phyloP scores from a whole-genome alignment of 2,888 invertebrate genomes.

The Malachius bipustulatus region DNA sequence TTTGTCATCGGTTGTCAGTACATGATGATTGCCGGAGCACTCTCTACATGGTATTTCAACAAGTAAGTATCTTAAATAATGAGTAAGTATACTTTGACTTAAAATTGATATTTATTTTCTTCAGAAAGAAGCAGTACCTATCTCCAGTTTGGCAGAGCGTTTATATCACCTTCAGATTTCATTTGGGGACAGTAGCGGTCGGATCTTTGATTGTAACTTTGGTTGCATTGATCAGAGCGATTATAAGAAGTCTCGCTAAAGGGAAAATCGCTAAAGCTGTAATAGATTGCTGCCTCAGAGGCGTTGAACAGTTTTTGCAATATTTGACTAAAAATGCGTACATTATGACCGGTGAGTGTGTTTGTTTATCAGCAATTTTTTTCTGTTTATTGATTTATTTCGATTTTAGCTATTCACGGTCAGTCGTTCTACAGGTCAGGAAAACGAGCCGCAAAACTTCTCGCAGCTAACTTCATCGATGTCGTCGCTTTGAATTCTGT shows the following conservation, averaged over 20 bases:
- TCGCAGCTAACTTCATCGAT: conserved; percentile 22
- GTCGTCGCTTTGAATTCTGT: conserved; percentile 24
- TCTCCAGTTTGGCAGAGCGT: conserved; percentile 15
- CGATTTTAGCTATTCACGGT: conserved; percentile 25
- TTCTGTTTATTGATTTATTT: conserved; percentile 9
- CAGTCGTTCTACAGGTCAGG: conserved; percentile 25
- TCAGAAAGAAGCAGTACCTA: conserved; percentile 17
- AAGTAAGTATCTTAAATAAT: conserved; percentile 1
- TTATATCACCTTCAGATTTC: conserved; percentile 16
- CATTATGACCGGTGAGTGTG: conserved; percentile 23
- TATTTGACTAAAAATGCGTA: conserved; percentile 26
- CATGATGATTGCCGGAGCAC: not conserved
- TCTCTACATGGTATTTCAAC: not conserved
- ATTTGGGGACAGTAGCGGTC: conserved; percentile 19
- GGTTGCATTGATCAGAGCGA: conserved; percentile 19
- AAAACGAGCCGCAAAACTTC: conserved; percentile 24
- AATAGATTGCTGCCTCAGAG: conserved; percentile 15
- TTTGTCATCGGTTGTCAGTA: not conserved
- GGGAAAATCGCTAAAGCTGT: conserved; percentile 16
- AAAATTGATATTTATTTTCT: conserved; percentile 6
- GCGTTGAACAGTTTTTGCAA: conserved; percentile 20
- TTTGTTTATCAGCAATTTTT: not conserved
- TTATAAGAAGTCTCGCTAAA: conserved; percentile 17
- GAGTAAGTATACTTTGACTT: too few relatives aligned
- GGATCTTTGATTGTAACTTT: conserved; percentile 23